phyloP scores from a whole-genome alignment of 2,888 invertebrate species.

The Troides oblongomaculatus region DNA sequence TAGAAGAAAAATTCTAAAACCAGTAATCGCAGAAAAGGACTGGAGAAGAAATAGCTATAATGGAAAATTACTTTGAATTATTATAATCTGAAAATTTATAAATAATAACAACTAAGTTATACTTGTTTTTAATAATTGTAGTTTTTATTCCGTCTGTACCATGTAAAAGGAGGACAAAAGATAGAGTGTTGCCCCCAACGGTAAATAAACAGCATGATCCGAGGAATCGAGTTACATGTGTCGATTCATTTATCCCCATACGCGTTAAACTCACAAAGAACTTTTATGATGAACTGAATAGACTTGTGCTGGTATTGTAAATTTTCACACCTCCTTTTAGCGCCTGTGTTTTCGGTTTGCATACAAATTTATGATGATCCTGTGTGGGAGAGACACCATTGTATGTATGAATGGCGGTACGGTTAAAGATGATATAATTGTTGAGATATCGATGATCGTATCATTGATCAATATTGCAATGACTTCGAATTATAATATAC shows the following conservation, averaged over 20 bases:
- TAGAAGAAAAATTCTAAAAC: background rate
- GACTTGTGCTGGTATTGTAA: conserved; percentile 22
- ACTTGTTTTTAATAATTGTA: background rate
- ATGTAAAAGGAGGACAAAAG: conserved; percentile 55
- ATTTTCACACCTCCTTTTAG: conserved; percentile 33
- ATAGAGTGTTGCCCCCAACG: conserved; percentile 50
- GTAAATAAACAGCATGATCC: conserved; percentile 61
- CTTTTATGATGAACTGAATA: conserved; percentile 28
- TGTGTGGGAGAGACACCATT: conserved; percentile 13
- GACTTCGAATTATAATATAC: too few species aligned
- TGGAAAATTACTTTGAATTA: too few species aligned
- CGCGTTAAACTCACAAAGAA: conserved; percentile 31
- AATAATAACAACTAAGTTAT: too few species aligned
- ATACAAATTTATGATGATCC: conserved; percentile 25
- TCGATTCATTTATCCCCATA: conserved; percentile 42
- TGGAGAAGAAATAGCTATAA: too few species aligned
- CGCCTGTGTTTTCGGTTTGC: conserved; percentile 33
- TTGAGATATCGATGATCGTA: background rate
- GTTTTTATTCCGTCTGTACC: conserved; percentile 42
- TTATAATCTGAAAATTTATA: too few species aligned
- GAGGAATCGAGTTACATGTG: conserved; percentile 60
- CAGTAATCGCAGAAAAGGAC: background rate
- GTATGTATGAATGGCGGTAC: conserved; percentile 6
- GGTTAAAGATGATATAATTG: background rate
- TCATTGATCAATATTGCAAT: background rate